A percentile compares a stretch with the other conserved stretches of the same genome.
phyloP scores from a whole-genome alignment of 2,888 invertebrate species.

The Chorisops tibialis region DNA sequence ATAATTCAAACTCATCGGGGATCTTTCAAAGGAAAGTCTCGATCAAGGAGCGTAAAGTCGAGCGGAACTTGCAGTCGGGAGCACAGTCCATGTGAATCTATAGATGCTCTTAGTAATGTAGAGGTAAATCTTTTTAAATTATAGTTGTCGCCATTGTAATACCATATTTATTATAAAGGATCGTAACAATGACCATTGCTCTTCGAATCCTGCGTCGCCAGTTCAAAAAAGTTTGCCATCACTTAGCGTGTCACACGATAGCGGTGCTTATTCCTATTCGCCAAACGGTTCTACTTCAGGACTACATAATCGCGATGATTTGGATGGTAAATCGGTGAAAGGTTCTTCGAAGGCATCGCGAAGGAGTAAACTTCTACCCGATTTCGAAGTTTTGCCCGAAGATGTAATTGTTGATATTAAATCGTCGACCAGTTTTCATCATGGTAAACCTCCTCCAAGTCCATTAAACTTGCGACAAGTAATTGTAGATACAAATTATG shows the following conservation, averaged over 20 bases:
- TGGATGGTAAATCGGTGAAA: constrained; percentile 20
- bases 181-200: neutral
- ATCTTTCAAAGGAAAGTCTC: constrained; percentile 33
- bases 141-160: neutral
- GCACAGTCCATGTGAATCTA: constrained; percentile 35
- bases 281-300: constrained; percentile 26
- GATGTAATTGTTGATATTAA: constrained; percentile 46
- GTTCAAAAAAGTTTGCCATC: constrained; percentile 25
- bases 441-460: constrained; percentile 45
- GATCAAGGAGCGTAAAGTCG: constrained; percentile 36
- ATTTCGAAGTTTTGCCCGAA: constrained; percentile 50
- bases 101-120: constrained; percentile 30
- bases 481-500: neutral
- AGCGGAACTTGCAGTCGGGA: constrained; percentile 34
- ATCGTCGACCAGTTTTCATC: constrained; percentile 36
- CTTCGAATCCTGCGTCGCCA: constrained; percentile 29
- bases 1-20: constrained; percentile 63
- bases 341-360: constrained; percentile 32
- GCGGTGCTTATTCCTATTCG: neutral
- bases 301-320: constrained; percentile 24
- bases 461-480: constrained; percentile 43
- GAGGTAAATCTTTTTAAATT: too few species aligned
- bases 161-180: neutral
- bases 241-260: neutral
- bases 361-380: constrained; percentile 39